Evolutionary conservation across 2,888 invertebrate species (phyloP).

Genomic region (Xylophagus ater): DNA sequence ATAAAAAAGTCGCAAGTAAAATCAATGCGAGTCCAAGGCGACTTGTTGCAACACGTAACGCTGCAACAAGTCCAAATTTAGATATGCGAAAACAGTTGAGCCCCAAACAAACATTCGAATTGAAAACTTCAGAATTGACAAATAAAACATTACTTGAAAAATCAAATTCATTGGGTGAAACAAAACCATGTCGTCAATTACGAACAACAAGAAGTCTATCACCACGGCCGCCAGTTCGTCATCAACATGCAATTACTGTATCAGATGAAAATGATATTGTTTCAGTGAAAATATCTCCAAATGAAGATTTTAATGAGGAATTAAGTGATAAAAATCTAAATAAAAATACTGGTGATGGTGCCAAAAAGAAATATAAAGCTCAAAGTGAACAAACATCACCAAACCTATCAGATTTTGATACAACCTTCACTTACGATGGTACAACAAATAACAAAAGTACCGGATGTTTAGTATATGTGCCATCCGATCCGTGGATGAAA

Average conservation of each 20-base stretch:
- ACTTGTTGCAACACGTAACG: slow-evolving; percentile 36
- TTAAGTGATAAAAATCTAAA: slow-evolving; percentile 13
- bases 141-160: slow-evolving; percentile 34
- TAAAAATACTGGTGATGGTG: slow-evolving; percentile 6
- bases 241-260: slow-evolving; percentile 27
- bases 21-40: slow-evolving; percentile 20
- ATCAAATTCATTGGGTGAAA: slow-evolving; percentile 27
- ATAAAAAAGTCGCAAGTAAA: slow-evolving; percentile 13
- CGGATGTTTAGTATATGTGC: slow-evolving; percentile 32
- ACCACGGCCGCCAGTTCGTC: slow-evolving; percentile 26
- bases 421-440: slow-evolving; percentile 25
- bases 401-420: slow-evolving; percentile 29
- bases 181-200: slow-evolving; percentile 25
- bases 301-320: slow-evolving; percentile 24
- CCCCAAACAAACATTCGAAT: slow-evolving; percentile 44
- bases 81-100: slow-evolving; percentile 36
- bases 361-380: slow-evolving; percentile 25
- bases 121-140: slow-evolving; percentile 36
- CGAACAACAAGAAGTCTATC: slow-evolving; percentile 27
- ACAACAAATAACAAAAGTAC: slow-evolving; percentile 28
- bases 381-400: slow-evolving; percentile 40
- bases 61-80: slow-evolving; percentile 31
- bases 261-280: slow-evolving; percentile 26
- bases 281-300: slow-evolving; percentile 25
- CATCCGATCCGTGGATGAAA: slow-evolving; percentile 38